A percentile compares a stretch with the other conserved stretches of the same genome.
Conservation (phyloP, 2,797 vertebrate genomes). For the Crenichthys baileyi region DNA sequence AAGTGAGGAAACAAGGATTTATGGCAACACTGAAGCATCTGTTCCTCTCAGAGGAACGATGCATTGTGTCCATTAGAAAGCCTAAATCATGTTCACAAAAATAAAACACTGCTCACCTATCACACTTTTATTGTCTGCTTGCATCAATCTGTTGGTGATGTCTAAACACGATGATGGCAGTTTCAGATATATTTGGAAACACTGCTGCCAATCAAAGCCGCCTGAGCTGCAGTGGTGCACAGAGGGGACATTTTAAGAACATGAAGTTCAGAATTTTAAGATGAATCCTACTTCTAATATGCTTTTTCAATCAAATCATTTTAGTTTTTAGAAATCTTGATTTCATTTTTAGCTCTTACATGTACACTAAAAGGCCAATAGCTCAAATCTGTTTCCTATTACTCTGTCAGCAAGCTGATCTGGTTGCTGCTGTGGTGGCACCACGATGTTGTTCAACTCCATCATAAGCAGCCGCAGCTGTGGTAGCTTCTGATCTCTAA, state of each 20-base stretch:
- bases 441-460: neutral
- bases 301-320: neutral
- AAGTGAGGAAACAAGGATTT: neutral
- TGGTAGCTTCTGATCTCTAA: neutral
- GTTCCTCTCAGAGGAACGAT: slow-evolving; percentile 15
- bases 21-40: slow-evolving; percentile 8
- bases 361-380: neutral
- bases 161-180: slow-evolving; percentile 31
- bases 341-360: neutral
- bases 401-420: neutral
- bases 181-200: slow-evolving; percentile 27
- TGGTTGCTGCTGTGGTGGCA: neutral
- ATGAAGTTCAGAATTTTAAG: neutral
- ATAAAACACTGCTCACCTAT: slow-evolving; percentile 7
- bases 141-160: slow-evolving; percentile 5
- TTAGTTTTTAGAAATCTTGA: neutral
- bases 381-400: neutral
- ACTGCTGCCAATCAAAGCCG: slow-evolving; percentile 4
- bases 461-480: neutral
- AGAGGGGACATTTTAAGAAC: neutral
- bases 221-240: neutral
- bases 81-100: slow-evolving; percentile 6
- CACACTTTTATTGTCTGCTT: slow-evolving; percentile 33
- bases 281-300: neutral
- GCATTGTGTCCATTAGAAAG: slow-evolving; percentile 15